These are phyloP conservation scores for Argyrosomus regius DNA, from an alignment of 2,797 vertebrate genomes.

Conservation along the genomic window DNA sequence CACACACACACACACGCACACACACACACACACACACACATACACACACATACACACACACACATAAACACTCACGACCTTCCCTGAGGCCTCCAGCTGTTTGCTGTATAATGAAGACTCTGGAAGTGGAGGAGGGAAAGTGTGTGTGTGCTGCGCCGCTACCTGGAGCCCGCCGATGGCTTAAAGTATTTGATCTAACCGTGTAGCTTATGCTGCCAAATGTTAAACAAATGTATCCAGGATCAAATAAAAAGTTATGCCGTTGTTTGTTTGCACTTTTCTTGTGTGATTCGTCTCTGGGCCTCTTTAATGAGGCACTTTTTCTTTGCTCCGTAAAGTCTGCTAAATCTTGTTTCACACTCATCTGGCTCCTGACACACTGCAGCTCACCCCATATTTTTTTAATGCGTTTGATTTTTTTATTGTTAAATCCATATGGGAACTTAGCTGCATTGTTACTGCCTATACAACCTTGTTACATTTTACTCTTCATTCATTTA, in stretches of 20 bases:
- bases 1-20: constrained; percentile 25
- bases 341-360: constrained; percentile 5
- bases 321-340: constrained; percentile 42
- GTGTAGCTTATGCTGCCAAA: constrained; percentile 6
- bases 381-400: neutral
- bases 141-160: constrained; percentile 6
- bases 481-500: neutral
- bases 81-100: constrained; percentile 78
- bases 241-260: constrained; percentile 27
- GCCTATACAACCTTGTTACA: too few species aligned
- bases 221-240: neutral
- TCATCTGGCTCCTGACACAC: constrained; percentile 9
- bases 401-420: neutral
- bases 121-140: constrained; percentile 45
- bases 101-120: constrained; percentile 75
- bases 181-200: constrained; percentile 11
- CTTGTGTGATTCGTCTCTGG: neutral
- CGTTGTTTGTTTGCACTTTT: constrained; percentile 27
- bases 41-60: neutral
- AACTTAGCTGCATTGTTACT: neutral
- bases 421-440: neutral
- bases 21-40: constrained; percentile 6
- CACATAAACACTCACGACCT: constrained; percentile 53
- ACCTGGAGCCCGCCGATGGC: constrained; percentile 9
- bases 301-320: constrained; percentile 46